phyloP scores from a whole-genome alignment of 2,888 invertebrate species.

The Elmis aenea region DNA sequence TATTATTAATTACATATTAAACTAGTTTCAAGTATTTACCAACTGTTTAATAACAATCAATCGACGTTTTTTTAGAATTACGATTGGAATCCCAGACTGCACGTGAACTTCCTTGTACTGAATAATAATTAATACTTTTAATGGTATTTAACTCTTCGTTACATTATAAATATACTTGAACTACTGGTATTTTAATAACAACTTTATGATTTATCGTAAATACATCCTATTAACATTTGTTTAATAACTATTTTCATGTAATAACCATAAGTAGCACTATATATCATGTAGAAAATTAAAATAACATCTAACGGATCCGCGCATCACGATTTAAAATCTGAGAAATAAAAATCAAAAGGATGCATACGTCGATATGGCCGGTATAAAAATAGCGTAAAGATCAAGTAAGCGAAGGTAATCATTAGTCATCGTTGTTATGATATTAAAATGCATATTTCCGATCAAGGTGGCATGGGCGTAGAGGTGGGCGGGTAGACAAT shows the following conservation, averaged over 20 bases:
- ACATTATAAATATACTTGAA: conserved; percentile 12
- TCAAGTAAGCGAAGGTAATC: conserved; percentile 10
- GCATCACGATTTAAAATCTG: conserved; percentile 11
- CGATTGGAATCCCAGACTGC: too few relatives aligned
- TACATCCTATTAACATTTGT: conserved; percentile 13
- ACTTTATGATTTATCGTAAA: not conserved
- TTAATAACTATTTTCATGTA: conserved; percentile 10
- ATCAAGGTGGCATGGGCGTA: conserved; percentile 12
- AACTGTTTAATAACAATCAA: too few relatives aligned
- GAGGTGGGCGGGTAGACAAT: conserved; percentile 13
- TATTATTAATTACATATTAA: too few relatives aligned
- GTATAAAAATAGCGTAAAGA: conserved; percentile 7
- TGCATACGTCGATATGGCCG: too few relatives aligned
- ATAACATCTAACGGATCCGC: conserved; percentile 8
- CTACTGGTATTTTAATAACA: conserved; percentile 13
- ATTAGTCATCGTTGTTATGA: conserved; percentile 12
- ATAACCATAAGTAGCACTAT: conserved; percentile 10
- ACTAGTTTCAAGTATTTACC: too few relatives aligned
- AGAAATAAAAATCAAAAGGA: too few relatives aligned
- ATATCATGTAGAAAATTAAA: conserved; percentile 10
- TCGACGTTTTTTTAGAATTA: too few relatives aligned
- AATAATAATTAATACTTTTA: too few relatives aligned
- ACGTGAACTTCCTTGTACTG: too few relatives aligned
- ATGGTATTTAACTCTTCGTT: too few relatives aligned
- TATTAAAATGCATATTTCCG: conserved; percentile 16